Evolutionary conservation across 2,888 invertebrate species (phyloP).

Genomic region (Spicauda simplicius): DNA sequence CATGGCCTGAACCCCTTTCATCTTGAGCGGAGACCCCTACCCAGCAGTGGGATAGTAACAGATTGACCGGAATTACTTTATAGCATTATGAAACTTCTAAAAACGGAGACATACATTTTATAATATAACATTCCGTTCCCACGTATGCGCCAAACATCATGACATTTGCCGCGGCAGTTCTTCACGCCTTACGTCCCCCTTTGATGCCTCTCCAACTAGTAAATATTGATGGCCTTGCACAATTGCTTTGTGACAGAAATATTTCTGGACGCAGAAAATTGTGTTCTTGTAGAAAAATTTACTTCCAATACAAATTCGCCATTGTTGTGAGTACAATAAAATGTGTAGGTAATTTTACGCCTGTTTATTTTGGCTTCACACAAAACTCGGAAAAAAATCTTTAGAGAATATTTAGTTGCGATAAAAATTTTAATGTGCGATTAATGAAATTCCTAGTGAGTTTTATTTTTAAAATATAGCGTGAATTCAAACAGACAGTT

Average conservation of each 20-base stretch:
- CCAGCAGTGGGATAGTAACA: no score
- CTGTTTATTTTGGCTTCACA: background rate
- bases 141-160: slow-evolving; percentile 5
- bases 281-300: background rate
- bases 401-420: background rate
- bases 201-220: slow-evolving; percentile 13
- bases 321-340: background rate
- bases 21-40: no score
- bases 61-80: no score
- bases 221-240: slow-evolving; percentile 16
- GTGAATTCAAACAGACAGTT: background rate
- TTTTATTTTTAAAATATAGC: background rate
- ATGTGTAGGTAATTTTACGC: background rate
- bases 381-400: background rate
- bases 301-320: background rate
- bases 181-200: slow-evolving; percentile 1
- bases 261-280: background rate
- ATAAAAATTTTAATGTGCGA: no score
- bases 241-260: background rate
- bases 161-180: background rate
- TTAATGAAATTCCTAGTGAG: background rate
- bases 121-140: background rate
- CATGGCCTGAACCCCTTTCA: no score
- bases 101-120: background rate
- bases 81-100: no score